Evolutionary conservation across 2,113 vertebrate species (phyloP).

Genomic region (Corythaeola cristata): DNA sequence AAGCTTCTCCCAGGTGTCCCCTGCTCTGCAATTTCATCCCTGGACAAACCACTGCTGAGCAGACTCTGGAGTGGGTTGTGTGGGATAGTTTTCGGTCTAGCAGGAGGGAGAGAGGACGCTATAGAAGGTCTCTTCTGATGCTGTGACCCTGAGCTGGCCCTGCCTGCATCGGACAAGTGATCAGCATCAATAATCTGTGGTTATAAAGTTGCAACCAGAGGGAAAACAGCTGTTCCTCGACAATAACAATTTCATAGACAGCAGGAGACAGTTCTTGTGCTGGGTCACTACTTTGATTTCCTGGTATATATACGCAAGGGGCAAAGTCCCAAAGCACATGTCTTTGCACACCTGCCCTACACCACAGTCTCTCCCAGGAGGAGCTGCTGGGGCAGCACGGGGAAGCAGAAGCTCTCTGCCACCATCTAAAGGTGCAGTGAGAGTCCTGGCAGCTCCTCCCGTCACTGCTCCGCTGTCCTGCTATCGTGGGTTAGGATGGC

Average conservation of each 20-base stretch:
- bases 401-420: background rate
- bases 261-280: background rate
- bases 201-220: background rate
- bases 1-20: no score
- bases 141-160: background rate
- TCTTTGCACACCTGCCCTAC: background rate
- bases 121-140: background rate
- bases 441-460: background rate
- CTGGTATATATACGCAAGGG: no score
- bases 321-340: background rate
- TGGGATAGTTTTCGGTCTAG: background rate
- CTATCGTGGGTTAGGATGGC: no score
- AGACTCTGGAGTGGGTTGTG: background rate
- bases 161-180: rapidly evolving
- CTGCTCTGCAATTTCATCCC: background rate
- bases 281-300: background rate
- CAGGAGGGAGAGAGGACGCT: background rate
- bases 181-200: background rate
- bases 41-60: background rate
- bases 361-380: background rate
- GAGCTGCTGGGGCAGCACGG: no score
- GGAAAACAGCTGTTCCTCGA: background rate
- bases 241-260: background rate
- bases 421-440: background rate
- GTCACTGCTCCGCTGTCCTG: background rate